Conservation (phyloP, 1,140 invertebrate genomes). For the Orussus abietinus region DNA sequence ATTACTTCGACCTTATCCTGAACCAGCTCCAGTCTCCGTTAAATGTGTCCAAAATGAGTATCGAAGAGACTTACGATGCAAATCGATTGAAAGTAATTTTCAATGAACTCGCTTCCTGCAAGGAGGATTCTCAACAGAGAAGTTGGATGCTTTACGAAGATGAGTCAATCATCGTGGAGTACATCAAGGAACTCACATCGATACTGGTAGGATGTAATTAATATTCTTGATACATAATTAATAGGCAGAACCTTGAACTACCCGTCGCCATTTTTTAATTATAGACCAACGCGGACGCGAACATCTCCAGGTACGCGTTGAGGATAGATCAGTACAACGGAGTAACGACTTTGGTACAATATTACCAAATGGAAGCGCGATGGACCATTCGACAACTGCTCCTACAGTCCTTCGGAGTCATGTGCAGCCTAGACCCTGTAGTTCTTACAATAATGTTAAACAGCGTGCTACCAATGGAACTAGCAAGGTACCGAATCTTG, state of each 20-base stretch:
- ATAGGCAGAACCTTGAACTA: no score
- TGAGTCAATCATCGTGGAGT: conserved; percentile 77
- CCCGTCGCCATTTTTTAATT: no score
- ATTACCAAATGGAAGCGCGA: conserved; percentile 90
- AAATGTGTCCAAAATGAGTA: conserved; percentile 59
- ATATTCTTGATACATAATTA: conserved; percentile 6
- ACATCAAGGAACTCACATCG: conserved; percentile 78
- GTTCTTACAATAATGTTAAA: conserved; percentile 77
- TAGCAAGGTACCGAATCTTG: conserved; percentile 60
- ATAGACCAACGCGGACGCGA: conserved; percentile 79
- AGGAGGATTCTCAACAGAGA: conserved; percentile 89
- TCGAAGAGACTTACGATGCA: conserved; percentile 72
- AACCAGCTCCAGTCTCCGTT: conserved; percentile 57
- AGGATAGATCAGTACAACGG: conserved; percentile 72
- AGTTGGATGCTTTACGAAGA: conserved; percentile 93
- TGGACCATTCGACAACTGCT: conserved; percentile 77
- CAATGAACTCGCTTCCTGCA: conserved; percentile 76
- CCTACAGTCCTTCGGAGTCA: conserved; percentile 78
- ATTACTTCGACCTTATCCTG: conserved; percentile 57
- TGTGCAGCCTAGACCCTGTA: conserved; percentile 77
- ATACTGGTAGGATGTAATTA: conserved; percentile 68
- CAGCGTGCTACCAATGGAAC: conserved; percentile 82
- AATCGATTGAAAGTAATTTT: conserved; percentile 76
- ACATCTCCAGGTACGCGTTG: conserved; percentile 73
- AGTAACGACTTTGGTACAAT: conserved; percentile 75